These are phyloP conservation scores for Parnassius smintheus DNA, from an alignment of 2,888 invertebrate genomes.

Conservation along the genomic window DNA sequence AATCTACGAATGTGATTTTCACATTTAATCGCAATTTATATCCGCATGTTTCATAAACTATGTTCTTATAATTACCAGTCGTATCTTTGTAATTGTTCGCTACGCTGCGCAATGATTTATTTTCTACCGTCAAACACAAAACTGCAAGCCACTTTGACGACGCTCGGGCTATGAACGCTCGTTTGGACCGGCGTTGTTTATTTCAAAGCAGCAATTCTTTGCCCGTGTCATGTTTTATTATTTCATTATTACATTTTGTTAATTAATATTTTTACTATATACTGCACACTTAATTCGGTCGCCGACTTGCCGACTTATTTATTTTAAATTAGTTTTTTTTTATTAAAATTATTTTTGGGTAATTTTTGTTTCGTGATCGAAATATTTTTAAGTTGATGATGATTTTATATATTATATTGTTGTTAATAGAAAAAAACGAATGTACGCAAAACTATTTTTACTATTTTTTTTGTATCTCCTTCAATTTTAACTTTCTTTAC, in stretches of 20 bases:
- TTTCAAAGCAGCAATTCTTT: conserved; percentile 19
- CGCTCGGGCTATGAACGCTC: conserved; percentile 10
- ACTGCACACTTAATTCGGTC: conserved; percentile 9
- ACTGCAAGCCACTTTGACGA: conserved; percentile 17
- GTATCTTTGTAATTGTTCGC: conserved; percentile 51
- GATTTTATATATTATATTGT: too few species aligned
- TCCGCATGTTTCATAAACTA: conserved; percentile 24
- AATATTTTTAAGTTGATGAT: too few species aligned
- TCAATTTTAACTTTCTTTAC: too few species aligned
- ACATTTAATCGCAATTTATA: neutral
- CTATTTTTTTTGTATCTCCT: too few species aligned
- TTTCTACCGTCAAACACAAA: conserved; percentile 52
- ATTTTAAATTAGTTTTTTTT: conserved; percentile 2
- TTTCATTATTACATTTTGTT: conserved; percentile 5
- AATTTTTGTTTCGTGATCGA: too few species aligned
- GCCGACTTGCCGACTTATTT: neutral
- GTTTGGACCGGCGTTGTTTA: conserved; percentile 18
- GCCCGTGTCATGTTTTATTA: conserved; percentile 14
- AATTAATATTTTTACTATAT: conserved; percentile 22
- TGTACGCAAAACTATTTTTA: too few species aligned
- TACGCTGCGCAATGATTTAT: conserved; percentile 42
- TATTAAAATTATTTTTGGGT: neutral
- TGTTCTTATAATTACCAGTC: conserved; percentile 42
- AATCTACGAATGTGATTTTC: too few species aligned
- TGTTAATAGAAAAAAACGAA: too few species aligned